A percentile compares a stretch with the other conserved stretches of the same genome.
phyloP scores from a whole-genome alignment of 1,140 invertebrate genomes.

The Drosophila suzukii region DNA sequence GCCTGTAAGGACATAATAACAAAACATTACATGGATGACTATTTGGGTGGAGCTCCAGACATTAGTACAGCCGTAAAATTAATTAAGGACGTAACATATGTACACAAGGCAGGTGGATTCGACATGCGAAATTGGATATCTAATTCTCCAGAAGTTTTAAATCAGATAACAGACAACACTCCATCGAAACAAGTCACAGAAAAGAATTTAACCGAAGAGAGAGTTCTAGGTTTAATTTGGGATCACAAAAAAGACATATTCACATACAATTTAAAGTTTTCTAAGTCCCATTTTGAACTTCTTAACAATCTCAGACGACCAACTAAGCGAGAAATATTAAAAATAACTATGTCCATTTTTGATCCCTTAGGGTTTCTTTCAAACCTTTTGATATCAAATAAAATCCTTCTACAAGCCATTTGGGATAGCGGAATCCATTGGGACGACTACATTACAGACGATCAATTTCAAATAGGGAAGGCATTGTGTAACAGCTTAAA shows the following conservation, averaged over 20 bases:
- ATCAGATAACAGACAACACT: neutral
- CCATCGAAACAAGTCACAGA: neutral
- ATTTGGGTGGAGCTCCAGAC: slow-evolving; percentile 58
- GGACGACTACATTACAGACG: slow-evolving; percentile 15
- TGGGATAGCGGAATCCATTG: slow-evolving; percentile 23
- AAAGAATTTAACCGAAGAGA: slow-evolving; percentile 6
- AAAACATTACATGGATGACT: slow-evolving; percentile 84
- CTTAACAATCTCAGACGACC: slow-evolving; percentile 8
- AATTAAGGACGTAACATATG: slow-evolving; percentile 12
- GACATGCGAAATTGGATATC: slow-evolving; percentile 36
- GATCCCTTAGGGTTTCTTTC: slow-evolving; percentile 3
- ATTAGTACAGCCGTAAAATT: slow-evolving; percentile 30
- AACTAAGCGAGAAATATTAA: slow-evolving; percentile 22
- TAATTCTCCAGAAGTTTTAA: slow-evolving; percentile 22
- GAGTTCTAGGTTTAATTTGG: slow-evolving; percentile 26
- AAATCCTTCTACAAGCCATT: slow-evolving; percentile 11
- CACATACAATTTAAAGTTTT: slow-evolving; percentile 18
- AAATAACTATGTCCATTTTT: slow-evolving; percentile 7
- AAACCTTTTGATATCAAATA: neutral
- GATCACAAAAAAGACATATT: slow-evolving; percentile 14
- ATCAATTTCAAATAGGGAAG: neutral
- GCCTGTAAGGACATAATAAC: slow-evolving; percentile 56
- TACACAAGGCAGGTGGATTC: slow-evolving; percentile 24
- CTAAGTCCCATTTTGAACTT: slow-evolving; percentile 16
- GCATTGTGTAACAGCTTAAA: no score